Base-by-base conservation (phyloP, 2,113 vertebrate genomes). In the Anhinga anhinga region DNA sequence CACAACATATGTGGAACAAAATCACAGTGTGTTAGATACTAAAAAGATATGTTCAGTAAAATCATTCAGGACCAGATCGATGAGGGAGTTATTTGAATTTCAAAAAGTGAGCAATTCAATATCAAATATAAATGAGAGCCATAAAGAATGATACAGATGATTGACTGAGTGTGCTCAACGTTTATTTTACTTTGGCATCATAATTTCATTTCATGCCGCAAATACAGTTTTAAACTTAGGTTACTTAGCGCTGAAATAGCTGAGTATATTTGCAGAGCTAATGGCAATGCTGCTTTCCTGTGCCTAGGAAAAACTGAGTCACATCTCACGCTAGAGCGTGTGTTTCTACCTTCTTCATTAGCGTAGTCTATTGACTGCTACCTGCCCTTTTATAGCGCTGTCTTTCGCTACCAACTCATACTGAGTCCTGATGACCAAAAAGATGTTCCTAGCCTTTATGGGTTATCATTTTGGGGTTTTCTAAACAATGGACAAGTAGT, bases 1-100 rank as follows among this genome's bases (percentile, higher is more conserved):
- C 69, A 95, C 95, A 97, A 97, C 95, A 95, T 97, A 98, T 94
- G 93, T 97, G 96, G 96, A 96, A 96, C 94, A 97, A 97, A 98
- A 98, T 97, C 95, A 82, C 93, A 94, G 70, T 91, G 94, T 97
- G 97, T 96, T 96, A 96, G 96, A 86, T 96, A 95, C 88, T 94
- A 89, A 96, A 97, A 97, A 96, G 95, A 97, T 95, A 93, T 36
- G 47, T 93, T 96, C 58, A 55, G 93, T 86, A 86, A 98, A 98
- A 97, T 97, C 93, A 92, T 88, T 96, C 92, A 91, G 83, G 85
- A 67, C 83, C 55, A 3, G 80, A 97, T 96, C 93, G 13, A 96
- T 95, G 90, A 90, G 71, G 86, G 88, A 82, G 50, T 95, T 95
- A 94, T 94, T 93, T 95, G 93, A 96, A 96, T 97, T 85, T 95